Evolutionary conservation across 2,797 vertebrate genomes (phyloP).

Genomic region (Myotis daubentonii): DNA sequence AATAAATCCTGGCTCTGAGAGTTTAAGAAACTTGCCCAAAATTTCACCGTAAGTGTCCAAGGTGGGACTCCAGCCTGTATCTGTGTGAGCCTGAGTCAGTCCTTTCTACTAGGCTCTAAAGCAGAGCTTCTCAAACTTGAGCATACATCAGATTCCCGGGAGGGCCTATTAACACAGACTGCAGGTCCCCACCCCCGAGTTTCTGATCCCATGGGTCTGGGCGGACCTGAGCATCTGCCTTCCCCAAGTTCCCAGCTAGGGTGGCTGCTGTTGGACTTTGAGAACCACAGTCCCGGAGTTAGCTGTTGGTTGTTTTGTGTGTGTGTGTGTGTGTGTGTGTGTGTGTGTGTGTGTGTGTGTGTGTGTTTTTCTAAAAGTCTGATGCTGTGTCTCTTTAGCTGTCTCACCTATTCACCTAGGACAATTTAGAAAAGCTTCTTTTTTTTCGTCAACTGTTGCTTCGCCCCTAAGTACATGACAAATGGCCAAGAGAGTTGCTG

Average conservation of each 20-base stretch:
- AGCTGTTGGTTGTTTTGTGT: not conserved
- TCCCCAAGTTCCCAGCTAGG: not conserved
- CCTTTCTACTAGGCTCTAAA: not conserved
- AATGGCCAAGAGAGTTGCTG: not conserved
- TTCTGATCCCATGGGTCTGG: not conserved
- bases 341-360: no score
- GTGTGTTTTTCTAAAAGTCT: not conserved
- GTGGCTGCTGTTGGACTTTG: not conserved
- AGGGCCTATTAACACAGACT: not conserved
- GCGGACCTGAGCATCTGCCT: not conserved
- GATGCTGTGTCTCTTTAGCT: not conserved
- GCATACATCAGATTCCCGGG: not conserved
- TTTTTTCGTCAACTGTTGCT: not conserved
- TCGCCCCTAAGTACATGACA: not conserved
- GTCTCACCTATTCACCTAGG: not conserved
- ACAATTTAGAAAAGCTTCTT: not conserved
- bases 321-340: no score
- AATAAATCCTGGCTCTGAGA: not conserved
- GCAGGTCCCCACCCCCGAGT: no score
- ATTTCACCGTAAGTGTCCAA: not conserved
- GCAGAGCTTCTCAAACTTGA: not conserved
- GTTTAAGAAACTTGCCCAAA: not conserved
- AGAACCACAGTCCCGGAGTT: not conserved
- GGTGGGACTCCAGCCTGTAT: not conserved
- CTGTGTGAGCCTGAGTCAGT: not conserved